Base-by-base conservation (phyloP, 2,113 vertebrate genomes). In the Hippocampus barbouri region DNA sequence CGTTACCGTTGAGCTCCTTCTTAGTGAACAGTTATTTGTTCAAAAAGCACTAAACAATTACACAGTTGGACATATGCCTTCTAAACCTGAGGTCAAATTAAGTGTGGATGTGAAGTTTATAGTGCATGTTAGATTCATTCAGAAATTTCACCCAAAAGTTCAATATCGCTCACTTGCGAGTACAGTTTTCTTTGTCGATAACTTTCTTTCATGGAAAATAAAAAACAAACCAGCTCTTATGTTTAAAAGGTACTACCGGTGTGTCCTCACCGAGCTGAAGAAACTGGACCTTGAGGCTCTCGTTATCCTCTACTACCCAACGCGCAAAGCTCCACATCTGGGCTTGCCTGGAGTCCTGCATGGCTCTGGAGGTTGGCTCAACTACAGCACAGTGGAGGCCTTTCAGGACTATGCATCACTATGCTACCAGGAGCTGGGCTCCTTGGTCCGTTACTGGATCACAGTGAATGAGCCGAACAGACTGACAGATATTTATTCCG, bases 391-490 rank as follows among this genome's bases (percentile, higher is more conserved):
- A 0, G 88, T 91, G 2, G 69, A 86, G 0, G 95, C 95, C 56
- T 99, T 99, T 81, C 90, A 73, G 74, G 86, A 92, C 49, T 99
- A 98, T 0, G 94, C 95, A 0, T 87, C 83, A 3, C 88, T 97
- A 18, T 99, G 97, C 79, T 99, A 94, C 80, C 86, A n/a, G 68
- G 93, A 95, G 81, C 87, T 99, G 5, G 96, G 96, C 0, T 81
- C 92, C 72, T 86, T 93, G 87, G 96, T 97, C 38, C 90, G 86
- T 64, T 89, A 94, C 7, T 99, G 97, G 97, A 94, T 99, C 87
- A 99, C 97, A 43, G 90, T 99, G 69, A 98, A 98, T 0, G 96
- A 99, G 82, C 97, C 96, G 0, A 99, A 98, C 80, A 91, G 93
- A 40, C 82, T 98, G 12, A 89, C 90, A 0, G 92, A 95, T 11